Percentiles rank a stretch among this genome's conserved stretches.
Evolutionary conservation across 2,888 invertebrate species (phyloP).

Genomic region (Corythucha ciliata): DNA sequence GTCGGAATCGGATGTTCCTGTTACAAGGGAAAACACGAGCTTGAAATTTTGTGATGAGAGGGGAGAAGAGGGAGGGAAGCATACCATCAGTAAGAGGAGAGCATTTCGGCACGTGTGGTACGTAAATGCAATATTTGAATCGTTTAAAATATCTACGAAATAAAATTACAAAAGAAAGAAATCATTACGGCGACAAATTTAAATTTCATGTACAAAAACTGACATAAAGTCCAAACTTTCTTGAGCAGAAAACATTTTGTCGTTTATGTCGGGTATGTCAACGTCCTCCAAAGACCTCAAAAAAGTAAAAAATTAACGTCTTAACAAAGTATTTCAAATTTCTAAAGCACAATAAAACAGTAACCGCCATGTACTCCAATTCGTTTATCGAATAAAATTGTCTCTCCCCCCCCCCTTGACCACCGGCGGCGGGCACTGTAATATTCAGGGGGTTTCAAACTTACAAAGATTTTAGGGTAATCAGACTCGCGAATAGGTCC

Average conservation of each 20-base stretch:
- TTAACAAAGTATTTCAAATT: not conserved
- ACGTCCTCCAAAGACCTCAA: slow-evolving; percentile 48
- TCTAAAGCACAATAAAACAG: not conserved
- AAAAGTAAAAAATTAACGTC: slow-evolving; percentile 26
- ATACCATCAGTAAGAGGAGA: slow-evolving; percentile 53
- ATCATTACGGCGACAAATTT: not conserved
- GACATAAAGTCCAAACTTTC: slow-evolving; percentile 46
- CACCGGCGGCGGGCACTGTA: too few species aligned
- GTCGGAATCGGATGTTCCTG: slow-evolving; percentile 51
- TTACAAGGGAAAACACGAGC: slow-evolving; percentile 15
- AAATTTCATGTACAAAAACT: slow-evolving; percentile 33
- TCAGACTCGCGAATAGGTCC: slow-evolving; percentile 31
- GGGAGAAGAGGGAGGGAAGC: slow-evolving; percentile 10
- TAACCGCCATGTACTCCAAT: not conserved
- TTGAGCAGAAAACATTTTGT: slow-evolving; percentile 45
- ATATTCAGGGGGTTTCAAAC: too few species aligned
- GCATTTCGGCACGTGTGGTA: slow-evolving; percentile 50
- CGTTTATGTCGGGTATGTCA: slow-evolving; percentile 45
- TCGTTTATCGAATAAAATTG: too few species aligned
- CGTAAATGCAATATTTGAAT: slow-evolving; percentile 54
- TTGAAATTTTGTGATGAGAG: not conserved
- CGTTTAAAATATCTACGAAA: slow-evolving; percentile 49
- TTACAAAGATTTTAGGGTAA: slow-evolving; percentile 37
- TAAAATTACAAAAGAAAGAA: not conserved
- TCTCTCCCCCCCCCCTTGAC: too few species aligned